A percentile compares a stretch with the other conserved stretches of the same genome.
Conservation (phyloP, 2,797 vertebrate genomes). For the Gymnoscopelus braueri region DNA sequence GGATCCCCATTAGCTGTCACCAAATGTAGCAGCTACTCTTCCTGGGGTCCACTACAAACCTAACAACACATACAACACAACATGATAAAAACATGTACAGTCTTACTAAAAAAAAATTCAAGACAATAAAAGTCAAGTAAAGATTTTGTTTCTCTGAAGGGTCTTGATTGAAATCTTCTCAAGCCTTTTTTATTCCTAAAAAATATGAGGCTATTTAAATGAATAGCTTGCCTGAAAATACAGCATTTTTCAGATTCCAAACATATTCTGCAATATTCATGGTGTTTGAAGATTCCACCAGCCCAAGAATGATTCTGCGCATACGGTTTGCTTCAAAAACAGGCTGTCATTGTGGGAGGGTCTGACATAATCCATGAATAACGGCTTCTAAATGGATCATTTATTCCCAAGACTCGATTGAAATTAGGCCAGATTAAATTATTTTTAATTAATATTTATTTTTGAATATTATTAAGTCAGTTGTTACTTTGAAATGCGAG, state of each 20-base stretch:
- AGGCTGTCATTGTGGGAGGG: slow-evolving; percentile 59
- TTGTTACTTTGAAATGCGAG: no score
- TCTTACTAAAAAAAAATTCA: no score
- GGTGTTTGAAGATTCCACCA: slow-evolving; percentile 50
- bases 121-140: no score
- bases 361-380: slow-evolving; percentile 65
- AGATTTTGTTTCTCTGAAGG: no score
- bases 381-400: slow-evolving; percentile 59
- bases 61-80: no score
- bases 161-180: no score
- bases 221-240: slow-evolving; percentile 44
- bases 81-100: no score
- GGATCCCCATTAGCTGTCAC: no score
- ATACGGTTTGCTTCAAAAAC: slow-evolving; percentile 66
- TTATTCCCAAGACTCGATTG: slow-evolving; percentile 58
- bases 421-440: slow-evolving; percentile 48
- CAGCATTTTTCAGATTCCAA: slow-evolving; percentile 61
- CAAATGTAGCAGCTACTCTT: no score
- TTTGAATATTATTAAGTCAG: slow-evolving; percentile 31
- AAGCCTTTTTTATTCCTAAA: no score
- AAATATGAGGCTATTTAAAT: no score
- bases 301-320: slow-evolving; percentile 52
- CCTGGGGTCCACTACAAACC: no score
- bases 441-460: slow-evolving; percentile 54
- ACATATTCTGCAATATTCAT: slow-evolving; percentile 75